Evolutionary conservation across 2,797 vertebrate genomes (phyloP).

Genomic region (Sebastiscus albofasciatus): DNA sequence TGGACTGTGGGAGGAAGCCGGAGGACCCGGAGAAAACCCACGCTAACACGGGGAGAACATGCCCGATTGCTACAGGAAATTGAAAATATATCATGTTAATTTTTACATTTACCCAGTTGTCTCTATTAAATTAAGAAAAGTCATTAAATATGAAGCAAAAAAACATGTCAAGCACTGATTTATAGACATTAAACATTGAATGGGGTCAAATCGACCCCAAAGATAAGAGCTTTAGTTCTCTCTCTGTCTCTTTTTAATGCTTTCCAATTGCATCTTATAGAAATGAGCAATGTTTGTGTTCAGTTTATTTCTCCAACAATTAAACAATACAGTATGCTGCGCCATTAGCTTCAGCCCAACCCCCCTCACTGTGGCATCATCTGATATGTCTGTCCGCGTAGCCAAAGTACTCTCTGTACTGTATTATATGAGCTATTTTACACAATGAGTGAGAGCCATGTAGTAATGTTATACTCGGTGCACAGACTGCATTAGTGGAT

Average conservation of each 20-base stretch:
- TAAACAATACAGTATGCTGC: not conserved
- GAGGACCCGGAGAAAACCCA: too few relatives aligned
- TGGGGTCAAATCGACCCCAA: not conserved
- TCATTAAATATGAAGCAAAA: too few relatives aligned
- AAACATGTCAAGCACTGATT: too few relatives aligned
- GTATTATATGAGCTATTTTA: constrained; percentile 53
- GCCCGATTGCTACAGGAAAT: too few relatives aligned
- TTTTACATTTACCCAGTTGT: too few relatives aligned
- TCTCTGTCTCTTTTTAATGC: not conserved
- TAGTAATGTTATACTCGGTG: constrained; percentile 58
- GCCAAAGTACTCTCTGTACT: constrained; percentile 36
- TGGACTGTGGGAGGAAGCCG: too few relatives aligned
- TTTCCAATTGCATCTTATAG: not conserved
- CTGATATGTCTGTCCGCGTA: constrained; percentile 46
- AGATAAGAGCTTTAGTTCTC: not conserved
- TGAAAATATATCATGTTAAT: too few relatives aligned
- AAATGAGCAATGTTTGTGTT: not conserved
- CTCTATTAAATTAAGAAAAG: too few relatives aligned
- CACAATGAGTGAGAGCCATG: constrained; percentile 41
- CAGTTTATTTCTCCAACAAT: not conserved
- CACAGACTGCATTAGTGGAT: constrained; percentile 64
- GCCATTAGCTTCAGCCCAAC: not conserved
- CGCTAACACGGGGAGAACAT: too few relatives aligned
- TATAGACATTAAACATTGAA: not conserved
- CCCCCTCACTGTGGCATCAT: constrained; percentile 4